Evolutionary conservation across 2,888 invertebrate species (phyloP), one percentile per base, ranked within the genome.

Genomic region (Phoenoteleia sp.): DNA sequence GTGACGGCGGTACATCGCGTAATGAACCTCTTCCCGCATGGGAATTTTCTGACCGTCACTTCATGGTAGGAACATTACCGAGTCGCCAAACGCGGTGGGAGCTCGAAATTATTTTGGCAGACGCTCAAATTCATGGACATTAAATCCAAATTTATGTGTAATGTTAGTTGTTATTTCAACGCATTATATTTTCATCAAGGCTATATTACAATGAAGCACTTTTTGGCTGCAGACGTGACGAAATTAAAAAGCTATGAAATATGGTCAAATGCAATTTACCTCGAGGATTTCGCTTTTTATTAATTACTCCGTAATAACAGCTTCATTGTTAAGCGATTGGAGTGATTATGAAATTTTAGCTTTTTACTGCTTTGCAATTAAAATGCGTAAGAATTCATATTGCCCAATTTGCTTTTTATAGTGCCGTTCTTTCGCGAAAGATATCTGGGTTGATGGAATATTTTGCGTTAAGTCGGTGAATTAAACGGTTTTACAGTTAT

Each of bases 1-100:
- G 90, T 90, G 90, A 90, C 90, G 89, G 88, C 88, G 88, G 88
- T 88, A 88, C 89, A 87, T 88, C 89, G 88, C 89, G 90, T 91
- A 90, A 91, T 91, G 90, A 90, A 90, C 89, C 91, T 89, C 84
- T 79, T 81, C 19, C 39, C 75, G 85, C 85, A 87, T 88, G 87
- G 86, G 87, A 88, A 88, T 88, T 85, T 82, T 72, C 76, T 80
- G 80, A 33, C 66, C 84, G 76, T 69, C 62, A 75, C 49, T 54
- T 64, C 79, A 17, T 60, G 67, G 52, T 60, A 66, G 62, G 58
- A 82, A 74, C 58, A 72, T 82, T 82, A 82, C 58, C 60, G 27
- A 76, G 56, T 75, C 69, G 64, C 76, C 71, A 60, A 77, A 77
- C 77, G 45, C 83, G 67, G 76, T 82, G 76, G 82, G 82, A 58